phyloP scores from a whole-genome alignment of 2,113 vertebrate genomes.

The Poeciliopsis retropinna region DNA sequence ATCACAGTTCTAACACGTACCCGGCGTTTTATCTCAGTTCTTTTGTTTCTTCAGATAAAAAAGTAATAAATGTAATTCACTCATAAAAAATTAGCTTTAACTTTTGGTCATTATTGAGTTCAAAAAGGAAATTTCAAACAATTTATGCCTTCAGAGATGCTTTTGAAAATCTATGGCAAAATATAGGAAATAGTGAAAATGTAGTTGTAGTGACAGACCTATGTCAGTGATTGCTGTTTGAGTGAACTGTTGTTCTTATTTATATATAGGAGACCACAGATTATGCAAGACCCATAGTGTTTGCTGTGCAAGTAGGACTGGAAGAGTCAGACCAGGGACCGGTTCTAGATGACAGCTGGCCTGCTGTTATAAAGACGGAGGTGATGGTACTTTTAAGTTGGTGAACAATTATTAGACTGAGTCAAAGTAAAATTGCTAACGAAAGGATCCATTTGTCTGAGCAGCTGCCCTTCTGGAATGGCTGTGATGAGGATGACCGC shows the following conservation, averaged over 20 bases:
- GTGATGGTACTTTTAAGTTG: constrained; percentile 64
- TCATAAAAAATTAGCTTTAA: neutral
- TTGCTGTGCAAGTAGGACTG: constrained; percentile 85
- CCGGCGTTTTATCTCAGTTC: no score
- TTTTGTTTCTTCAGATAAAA: neutral
- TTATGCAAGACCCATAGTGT: constrained; percentile 91
- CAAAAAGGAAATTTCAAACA: neutral
- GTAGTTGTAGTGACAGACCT: constrained; percentile 7
- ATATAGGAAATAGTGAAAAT: neutral
- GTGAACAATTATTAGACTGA: neutral
- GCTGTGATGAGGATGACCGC: constrained; percentile 94
- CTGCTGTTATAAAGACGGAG: constrained; percentile 85
- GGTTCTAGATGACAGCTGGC: constrained; percentile 89
- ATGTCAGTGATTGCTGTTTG: neutral
- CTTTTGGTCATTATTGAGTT: neutral
- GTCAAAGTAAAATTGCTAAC: neutral
- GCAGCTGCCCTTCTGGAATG: constrained; percentile 97
- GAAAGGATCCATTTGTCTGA: neutral
- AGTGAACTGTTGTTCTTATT: neutral
- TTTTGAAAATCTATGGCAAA: neutral
- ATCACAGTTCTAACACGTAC: neutral
- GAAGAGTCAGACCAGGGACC: constrained; percentile 80
- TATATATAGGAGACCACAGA: constrained; percentile 90
- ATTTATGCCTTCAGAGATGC: neutral
- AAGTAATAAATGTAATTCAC: neutral